Percentiles rank a stretch among this genome's conserved stretches.
These are phyloP conservation scores for Lysandra bellargus DNA, from an alignment of 2,888 invertebrate genomes.

Conservation along the genomic window DNA sequence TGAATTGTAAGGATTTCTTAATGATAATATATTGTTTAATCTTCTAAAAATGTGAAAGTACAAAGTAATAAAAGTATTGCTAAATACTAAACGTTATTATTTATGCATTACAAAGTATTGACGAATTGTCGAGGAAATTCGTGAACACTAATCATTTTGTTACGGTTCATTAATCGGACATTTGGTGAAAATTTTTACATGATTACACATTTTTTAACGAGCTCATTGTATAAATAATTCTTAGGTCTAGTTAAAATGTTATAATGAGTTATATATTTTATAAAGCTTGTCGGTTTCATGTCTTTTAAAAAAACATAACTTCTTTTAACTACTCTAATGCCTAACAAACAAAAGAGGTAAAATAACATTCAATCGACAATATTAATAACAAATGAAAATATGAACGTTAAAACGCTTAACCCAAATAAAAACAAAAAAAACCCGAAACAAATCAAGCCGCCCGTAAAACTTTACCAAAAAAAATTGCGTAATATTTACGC, in stretches of 20 bases:
- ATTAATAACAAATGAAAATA: no score
- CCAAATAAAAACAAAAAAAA: not conserved
- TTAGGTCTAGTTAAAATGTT: no score
- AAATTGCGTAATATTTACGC: slow-evolving; percentile 23
- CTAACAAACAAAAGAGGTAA: no score
- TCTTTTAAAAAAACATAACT: no score
- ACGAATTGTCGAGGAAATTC: slow-evolving; percentile 3
- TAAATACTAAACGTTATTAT: not conserved
- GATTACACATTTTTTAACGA: not conserved
- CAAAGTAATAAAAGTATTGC: no score
- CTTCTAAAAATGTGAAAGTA: no score
- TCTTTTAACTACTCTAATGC: no score
- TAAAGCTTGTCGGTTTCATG: no score
- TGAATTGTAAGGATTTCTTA: no score
- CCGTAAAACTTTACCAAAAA: not conserved
- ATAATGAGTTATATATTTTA: no score
- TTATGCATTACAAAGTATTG: not conserved
- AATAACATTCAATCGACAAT: no score
- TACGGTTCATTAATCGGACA: slow-evolving; percentile 2
- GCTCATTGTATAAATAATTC: not conserved
- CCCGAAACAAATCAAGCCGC: not conserved
- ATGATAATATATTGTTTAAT: no score
- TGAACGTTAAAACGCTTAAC: not conserved
- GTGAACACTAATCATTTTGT: not conserved
- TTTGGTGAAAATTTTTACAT: not conserved